Evolutionary conservation across 2,888 invertebrate species (phyloP), one percentile per base, ranked within the genome.

Genomic region (Limnephilus auricula): DNA sequence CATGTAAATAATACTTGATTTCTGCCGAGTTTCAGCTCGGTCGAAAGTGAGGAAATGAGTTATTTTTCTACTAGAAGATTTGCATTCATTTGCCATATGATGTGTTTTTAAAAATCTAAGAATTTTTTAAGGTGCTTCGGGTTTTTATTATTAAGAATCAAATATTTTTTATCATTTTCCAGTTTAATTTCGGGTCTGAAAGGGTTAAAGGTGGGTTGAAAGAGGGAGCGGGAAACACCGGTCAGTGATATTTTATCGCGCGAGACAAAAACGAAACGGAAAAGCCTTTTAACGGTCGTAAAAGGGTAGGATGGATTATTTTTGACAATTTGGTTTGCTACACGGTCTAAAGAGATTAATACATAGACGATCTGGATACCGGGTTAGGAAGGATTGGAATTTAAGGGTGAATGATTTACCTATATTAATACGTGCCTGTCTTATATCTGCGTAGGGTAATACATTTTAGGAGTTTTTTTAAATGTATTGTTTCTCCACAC

Each of bases 231-330:
- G 65, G 6, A 65, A 65, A n/a, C 65, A 65, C 65, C n/a, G 65
- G 65, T 65, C 65, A 65, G 25, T 65, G 65, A 65, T 65, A 65
- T 65, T 65, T 65, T 65, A 65, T 65, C 65, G 25, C 65, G 65
- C 65, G 65, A 25, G 65, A 65, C 65, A 65, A 65, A 65, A 65
- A 65, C 65, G 65, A 65, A 65, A 65, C 65, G 65, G 65, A 65
- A 65, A 65, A 65, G 25, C 65, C 65, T 65, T 65, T 65, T 9
- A 65, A 65, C 25, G 65, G 65, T 65, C 9, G 65, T 65, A 65
- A n/a, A 65, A 65, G 65, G 65, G 65, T 65, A 65, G 65, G 65
- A 65, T 65, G 65, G 65, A 65, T 65, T 65, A 65, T 65, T 65
- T 65, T 65, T 65, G 65, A 65, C 65, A 65, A 65, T 65, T 65